Percentiles rank a stretch among this genome's conserved stretches.
Conservation (phyloP, 2,797 vertebrate genomes). For the Cossypha niveicapilla region DNA sequence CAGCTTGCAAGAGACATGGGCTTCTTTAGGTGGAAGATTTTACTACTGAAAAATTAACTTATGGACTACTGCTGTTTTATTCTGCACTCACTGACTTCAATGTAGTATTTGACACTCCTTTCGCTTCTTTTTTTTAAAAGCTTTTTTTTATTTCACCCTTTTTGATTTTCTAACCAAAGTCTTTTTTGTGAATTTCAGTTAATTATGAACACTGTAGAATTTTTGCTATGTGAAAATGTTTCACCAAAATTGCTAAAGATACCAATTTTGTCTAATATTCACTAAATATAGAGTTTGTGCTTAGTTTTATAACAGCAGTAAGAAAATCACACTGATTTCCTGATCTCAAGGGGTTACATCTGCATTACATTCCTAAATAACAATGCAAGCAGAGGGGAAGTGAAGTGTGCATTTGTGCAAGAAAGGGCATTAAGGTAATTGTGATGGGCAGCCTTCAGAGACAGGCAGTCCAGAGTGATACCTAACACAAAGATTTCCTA, state of each 20-base stretch:
- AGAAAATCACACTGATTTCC: slow-evolving; percentile 12
- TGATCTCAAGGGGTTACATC: background rate
- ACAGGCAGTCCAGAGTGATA: background rate
- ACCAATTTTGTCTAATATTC: background rate
- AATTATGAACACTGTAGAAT: background rate
- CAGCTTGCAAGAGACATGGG: background rate
- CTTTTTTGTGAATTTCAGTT: slow-evolving; percentile 23
- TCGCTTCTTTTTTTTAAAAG: background rate
- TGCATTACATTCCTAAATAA: background rate
- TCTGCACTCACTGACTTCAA: slow-evolving; percentile 18
- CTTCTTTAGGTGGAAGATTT: slow-evolving; percentile 30
- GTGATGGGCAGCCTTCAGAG: slow-evolving; percentile 10
- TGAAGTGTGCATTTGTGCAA: background rate
- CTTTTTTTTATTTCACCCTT: slow-evolving; percentile 44
- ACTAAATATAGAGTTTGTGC: background rate
- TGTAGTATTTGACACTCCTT: slow-evolving; percentile 1
- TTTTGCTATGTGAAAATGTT: slow-evolving; percentile 19
- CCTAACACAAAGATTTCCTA: background rate
- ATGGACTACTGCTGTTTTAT: background rate
- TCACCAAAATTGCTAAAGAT: background rate
- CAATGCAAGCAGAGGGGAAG: background rate
- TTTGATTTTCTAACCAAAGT: slow-evolving; percentile 55
- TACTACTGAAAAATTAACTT: background rate
- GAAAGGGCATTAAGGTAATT: background rate
- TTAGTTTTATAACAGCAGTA: slow-evolving; percentile 18